Conservation (phyloP, 2,888 invertebrate species). For the Stictocephala bisonia region DNA sequence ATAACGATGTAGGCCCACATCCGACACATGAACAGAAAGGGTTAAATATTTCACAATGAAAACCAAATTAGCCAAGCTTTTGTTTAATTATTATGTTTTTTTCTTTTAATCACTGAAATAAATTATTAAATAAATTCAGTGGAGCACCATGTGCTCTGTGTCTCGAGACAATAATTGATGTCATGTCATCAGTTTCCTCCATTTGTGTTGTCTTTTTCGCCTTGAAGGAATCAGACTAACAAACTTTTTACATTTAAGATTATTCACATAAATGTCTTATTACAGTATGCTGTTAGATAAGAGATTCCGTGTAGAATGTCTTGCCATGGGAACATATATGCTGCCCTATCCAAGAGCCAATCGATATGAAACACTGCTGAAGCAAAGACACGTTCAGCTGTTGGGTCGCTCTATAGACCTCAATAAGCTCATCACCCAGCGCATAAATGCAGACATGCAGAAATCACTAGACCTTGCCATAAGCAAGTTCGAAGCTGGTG, state of each 20-base stretch:
- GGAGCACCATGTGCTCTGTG: neutral
- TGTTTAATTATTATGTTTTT: neutral
- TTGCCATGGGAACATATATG: constrained; percentile 87
- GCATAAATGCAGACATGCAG: constrained; percentile 96
- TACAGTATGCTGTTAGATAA: constrained; percentile 94
- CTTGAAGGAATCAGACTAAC: no score
- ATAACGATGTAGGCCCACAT: no score
- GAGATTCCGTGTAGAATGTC: constrained; percentile 95
- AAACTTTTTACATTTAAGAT: no score
- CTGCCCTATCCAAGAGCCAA: constrained; percentile 89
- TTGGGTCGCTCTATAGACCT: constrained; percentile 96
- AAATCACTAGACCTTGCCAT: constrained; percentile 95
- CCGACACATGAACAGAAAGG: no score
- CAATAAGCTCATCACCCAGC: constrained; percentile 90
- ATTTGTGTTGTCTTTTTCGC: constrained; percentile 26
- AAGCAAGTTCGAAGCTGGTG: constrained; percentile 95
- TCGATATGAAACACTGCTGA: constrained; percentile 92
- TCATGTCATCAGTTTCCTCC: neutral
- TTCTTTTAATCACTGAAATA: neutral
- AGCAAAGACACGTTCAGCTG: constrained; percentile 95
- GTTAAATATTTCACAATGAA: no score
- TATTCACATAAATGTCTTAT: no score
- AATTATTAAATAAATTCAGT: neutral
- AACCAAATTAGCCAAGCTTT: no score
- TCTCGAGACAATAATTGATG: neutral